Base-by-base conservation (phyloP, 92 coral and sea anemone species). In the Scolanthus callimorphus region DNA sequence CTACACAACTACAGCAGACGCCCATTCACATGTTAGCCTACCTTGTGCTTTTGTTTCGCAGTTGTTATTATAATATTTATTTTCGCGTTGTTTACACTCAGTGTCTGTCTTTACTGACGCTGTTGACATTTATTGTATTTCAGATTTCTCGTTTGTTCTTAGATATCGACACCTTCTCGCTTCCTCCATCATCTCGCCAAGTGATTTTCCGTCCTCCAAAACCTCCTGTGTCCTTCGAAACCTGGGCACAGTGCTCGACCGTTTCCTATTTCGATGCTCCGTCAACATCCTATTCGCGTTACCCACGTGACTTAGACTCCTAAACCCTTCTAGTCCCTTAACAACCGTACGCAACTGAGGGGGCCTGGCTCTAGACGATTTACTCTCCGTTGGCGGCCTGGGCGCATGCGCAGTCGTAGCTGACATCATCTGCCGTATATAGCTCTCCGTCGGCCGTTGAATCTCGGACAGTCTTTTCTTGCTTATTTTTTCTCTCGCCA, bases 391-490 rank as follows among this genome's bases (percentile, higher is more conserved):
- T 1, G 17, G 51, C 11, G 26, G 53, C 54, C 21, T 25, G 13
- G 63, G 73, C 13, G 31, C 38, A 15, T 55, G 52, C 46, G 39
- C 8, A 1, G 56, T 13, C 41, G 38, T 31, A 66, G 34, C 34
- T 37, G 58, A 0, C 20, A 68, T 11, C 11, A 61, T 55, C 26
- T 68, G 75, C 20, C 65, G 58, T 10, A 68, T n/a, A 49, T 54
- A 68, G 65, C 75, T 55, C 30, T 55, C 75, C 2, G 75, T 68
- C 0, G 75, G 75, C 44, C 49, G 54, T 23, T 55, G 65, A 25
- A 68, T 55, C 31, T 43, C 75, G 1, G 39, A 25, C 30, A 68
- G 28, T 44, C 75, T 19, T 45, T 56, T 57, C 43, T 68, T 68
- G 17, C 54, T 39, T 68, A 55, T 45, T 11, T 37, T 17, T 37